Conservation (phyloP, 2,113 vertebrate genomes). For the Cephalopholis sonnerati region DNA sequence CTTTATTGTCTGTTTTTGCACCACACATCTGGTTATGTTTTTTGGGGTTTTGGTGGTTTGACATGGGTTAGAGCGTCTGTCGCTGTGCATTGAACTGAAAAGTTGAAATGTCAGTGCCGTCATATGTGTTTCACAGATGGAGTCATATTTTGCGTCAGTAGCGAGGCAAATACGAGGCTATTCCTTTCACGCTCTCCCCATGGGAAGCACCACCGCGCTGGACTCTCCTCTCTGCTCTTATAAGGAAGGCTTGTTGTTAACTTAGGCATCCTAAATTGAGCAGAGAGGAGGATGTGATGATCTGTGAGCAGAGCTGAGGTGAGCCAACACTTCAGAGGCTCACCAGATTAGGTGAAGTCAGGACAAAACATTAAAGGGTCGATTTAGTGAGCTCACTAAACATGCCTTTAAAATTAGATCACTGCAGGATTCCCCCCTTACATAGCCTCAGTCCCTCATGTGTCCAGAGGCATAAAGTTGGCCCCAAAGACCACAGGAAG, state of each 20-base stretch:
- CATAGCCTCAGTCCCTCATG: conserved; percentile 28
- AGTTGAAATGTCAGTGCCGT: conserved; percentile 6
- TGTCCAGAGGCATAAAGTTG: conserved; percentile 24
- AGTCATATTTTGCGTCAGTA: conserved; percentile 26
- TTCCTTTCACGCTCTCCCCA: conserved; percentile 4
- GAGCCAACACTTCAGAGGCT: conserved; percentile 18
- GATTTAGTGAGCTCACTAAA: conserved; percentile 14
- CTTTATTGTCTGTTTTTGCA: background rate
- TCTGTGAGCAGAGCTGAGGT: background rate
- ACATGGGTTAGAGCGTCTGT: background rate
- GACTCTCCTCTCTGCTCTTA: conserved; percentile 59
- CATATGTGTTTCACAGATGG: conserved; percentile 11
- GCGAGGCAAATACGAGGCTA: background rate
- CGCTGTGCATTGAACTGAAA: background rate
- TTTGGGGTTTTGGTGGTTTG: background rate
- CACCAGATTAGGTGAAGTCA: conserved; percentile 57
- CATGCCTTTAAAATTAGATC: conserved; percentile 57
- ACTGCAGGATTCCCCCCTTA: conserved; percentile 61
- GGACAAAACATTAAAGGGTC: conserved; percentile 33
- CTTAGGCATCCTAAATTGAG: conserved; percentile 21
- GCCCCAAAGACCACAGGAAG: conserved; percentile 38
- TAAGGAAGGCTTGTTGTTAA: conserved; percentile 49
- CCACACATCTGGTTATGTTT: conserved; percentile 13
- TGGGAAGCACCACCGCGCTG: background rate
- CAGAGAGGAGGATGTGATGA: background rate